phyloP scores from a whole-genome alignment of 2,113 vertebrate species.

The Daphoenositta chrysoptera region DNA sequence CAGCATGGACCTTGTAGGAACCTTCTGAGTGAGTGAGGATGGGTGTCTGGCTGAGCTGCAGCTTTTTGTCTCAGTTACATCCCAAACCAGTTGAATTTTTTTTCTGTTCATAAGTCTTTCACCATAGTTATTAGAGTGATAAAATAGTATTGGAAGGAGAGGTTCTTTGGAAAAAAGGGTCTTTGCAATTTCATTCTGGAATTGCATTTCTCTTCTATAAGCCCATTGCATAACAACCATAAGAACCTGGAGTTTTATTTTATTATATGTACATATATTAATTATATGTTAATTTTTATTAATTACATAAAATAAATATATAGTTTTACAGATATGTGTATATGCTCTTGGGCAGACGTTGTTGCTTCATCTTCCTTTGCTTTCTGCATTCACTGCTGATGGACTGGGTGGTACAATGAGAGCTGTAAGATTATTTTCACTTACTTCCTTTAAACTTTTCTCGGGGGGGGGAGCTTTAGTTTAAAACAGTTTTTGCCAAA shows the following conservation, averaged over 20 bases:
- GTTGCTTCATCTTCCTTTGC: neutral
- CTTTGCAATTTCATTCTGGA: neutral
- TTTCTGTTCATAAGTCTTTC: neutral
- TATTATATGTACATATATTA: neutral
- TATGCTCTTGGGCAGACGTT: neutral
- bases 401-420: neutral
- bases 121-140: neutral
- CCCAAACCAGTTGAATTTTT: neutral
- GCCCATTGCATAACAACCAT: neutral
- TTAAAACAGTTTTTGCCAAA: neutral
- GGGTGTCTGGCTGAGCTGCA: neutral
- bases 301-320: neutral
- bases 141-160: neutral
- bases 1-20: neutral
- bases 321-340: neutral
- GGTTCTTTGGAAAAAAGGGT: neutral
- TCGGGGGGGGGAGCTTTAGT: accelerated
- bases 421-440: neutral
- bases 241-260: neutral
- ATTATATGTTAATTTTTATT: neutral
- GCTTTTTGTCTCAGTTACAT: neutral
- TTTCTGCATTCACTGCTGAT: neutral
- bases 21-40: neutral
- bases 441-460: neutral
- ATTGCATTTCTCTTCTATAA: neutral